Conservation (phyloP, 2,113 vertebrate genomes). For the Meleagris gallopavo region DNA sequence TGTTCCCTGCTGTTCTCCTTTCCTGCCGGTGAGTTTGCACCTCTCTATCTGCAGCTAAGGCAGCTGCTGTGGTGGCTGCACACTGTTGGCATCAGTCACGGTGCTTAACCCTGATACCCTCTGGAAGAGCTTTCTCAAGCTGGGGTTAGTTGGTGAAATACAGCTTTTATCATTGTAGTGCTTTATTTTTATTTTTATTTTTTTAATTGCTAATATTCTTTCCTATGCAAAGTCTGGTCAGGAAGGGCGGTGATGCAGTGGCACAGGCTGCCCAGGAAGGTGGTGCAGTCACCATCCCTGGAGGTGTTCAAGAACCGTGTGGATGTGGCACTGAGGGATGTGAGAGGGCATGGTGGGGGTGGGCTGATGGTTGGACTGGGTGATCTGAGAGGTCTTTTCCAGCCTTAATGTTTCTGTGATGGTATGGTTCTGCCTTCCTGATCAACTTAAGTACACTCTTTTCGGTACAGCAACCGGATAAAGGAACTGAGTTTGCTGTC, state of each 20-base stretch:
- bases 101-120: not conserved
- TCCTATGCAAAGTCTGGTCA: not conserved
- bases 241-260: too few species aligned
- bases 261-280: too few species aligned
- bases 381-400: too few species aligned
- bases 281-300: too few species aligned
- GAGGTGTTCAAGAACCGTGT: too few species aligned
- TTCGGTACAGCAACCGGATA: not conserved
- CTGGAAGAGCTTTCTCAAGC: not conserved
- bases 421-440: not conserved
- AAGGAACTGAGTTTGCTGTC: not conserved
- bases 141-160: not conserved
- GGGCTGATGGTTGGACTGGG: too few species aligned
- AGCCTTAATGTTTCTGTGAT: not conserved
- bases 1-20: rapidly evolving
- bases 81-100: not conserved
- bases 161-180: not conserved
- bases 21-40: not conserved
- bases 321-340: too few species aligned
- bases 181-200: too few species aligned
- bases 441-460: not conserved
- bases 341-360: too few species aligned
- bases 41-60: not conserved
- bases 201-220: not conserved
- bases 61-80: not conserved